These are phyloP conservation scores for Orchesella flavescens DNA, from an alignment of 2,888 invertebrate genomes.

Conservation along the genomic window DNA sequence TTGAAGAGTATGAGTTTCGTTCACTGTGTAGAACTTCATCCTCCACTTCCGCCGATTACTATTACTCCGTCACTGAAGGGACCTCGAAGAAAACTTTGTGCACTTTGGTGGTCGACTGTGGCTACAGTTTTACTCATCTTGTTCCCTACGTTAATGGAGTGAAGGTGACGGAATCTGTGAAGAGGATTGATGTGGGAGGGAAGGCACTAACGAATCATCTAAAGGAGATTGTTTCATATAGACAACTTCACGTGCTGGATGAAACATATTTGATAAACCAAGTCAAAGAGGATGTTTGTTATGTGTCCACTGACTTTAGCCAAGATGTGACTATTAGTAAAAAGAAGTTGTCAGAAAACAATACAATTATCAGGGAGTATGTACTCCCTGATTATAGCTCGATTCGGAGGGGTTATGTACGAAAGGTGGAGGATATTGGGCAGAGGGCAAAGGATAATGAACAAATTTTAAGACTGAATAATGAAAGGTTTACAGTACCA, in stretches of 20 bases:
- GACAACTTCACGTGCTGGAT: constrained; percentile 97
- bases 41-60: constrained; percentile 30
- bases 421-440: constrained; percentile 75
- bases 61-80: background rate
- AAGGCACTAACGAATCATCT: constrained; percentile 97
- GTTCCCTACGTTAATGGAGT: constrained; percentile 90
- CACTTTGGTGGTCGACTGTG: constrained; percentile 91
- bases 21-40: constrained; percentile 82
- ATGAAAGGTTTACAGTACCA: constrained; percentile 95
- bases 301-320: constrained; percentile 88
- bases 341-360: constrained; percentile 77
- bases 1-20: constrained; percentile 96
- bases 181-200: constrained; percentile 94
- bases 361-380: constrained; percentile 88
- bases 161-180: constrained; percentile 81
- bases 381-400: constrained; percentile 96
- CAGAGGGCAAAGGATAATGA: constrained; percentile 75
- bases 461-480: constrained; percentile 86
- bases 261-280: constrained; percentile 98
- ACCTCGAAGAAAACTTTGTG: constrained; percentile 74
- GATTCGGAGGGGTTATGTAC: constrained; percentile 85
- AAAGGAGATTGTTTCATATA: constrained; percentile 96
- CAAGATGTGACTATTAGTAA: constrained; percentile 84
- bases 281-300: constrained; percentile 97
- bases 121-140: constrained; percentile 96